These are phyloP conservation scores for Bombylius major DNA, from an alignment of 2,888 invertebrate species.

Conservation along the genomic window DNA sequence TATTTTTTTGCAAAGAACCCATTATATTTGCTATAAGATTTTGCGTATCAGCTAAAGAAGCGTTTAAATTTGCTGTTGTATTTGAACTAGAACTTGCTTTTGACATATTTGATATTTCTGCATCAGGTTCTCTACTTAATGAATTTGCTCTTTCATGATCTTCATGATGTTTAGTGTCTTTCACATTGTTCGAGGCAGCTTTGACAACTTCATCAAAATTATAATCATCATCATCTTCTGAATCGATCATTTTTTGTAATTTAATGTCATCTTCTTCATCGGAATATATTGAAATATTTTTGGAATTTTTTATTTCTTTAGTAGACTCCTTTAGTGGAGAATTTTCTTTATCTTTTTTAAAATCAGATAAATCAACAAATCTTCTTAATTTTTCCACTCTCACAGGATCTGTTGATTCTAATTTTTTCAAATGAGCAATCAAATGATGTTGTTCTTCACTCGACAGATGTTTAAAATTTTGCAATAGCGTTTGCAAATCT, in stretches of 20 bases:
- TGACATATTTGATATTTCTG: constrained; percentile 24
- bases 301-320: neutral
- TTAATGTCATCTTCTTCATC: constrained; percentile 22
- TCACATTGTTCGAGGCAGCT: constrained; percentile 61
- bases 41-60: constrained; percentile 44
- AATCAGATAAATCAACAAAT: constrained; percentile 50
- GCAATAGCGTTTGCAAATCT: constrained; percentile 63
- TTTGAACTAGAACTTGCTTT: constrained; percentile 14
- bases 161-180: constrained; percentile 45
- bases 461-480: constrained; percentile 68
- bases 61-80: constrained; percentile 17
- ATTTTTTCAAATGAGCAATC: constrained; percentile 66
- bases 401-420: constrained; percentile 61
- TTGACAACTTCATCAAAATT: constrained; percentile 72
- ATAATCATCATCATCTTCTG: constrained; percentile 66
- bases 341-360: constrained; percentile 18
- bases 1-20: constrained; percentile 40
- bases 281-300: constrained; percentile 11
- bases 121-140: constrained; percentile 23
- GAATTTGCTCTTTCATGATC: constrained; percentile 26
- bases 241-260: constrained; percentile 39
- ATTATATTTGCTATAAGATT: constrained; percentile 50
- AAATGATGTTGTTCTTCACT: constrained; percentile 72
- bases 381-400: constrained; percentile 66
- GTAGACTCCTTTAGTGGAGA: constrained; percentile 13